These are phyloP conservation scores for Plestiodon gilberti DNA, from an alignment of 2,113 vertebrate species.

Conservation along the genomic window DNA sequence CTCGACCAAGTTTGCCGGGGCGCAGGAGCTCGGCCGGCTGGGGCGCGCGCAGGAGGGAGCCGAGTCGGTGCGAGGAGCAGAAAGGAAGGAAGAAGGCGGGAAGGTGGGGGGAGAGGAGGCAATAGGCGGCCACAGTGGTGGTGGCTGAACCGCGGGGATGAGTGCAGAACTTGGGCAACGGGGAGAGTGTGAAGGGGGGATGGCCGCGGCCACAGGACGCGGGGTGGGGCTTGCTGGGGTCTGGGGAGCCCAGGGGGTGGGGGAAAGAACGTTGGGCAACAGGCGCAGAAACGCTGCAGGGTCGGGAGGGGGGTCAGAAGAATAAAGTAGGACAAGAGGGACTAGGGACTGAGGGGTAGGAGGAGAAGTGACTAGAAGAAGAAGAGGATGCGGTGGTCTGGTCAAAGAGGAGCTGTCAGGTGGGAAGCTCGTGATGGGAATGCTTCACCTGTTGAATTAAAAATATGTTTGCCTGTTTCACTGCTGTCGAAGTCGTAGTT, in stretches of 20 bases:
- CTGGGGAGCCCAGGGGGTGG: background rate
- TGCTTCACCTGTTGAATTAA: background rate
- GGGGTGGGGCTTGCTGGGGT: background rate
- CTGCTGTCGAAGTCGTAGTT: background rate
- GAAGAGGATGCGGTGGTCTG: background rate
- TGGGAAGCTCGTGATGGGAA: background rate
- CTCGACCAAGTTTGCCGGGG: constrained; percentile 5
- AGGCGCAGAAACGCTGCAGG: no score
- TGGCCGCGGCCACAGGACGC: background rate
- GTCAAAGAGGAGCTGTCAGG: background rate
- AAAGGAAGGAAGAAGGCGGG: background rate
- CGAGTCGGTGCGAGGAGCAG: background rate
- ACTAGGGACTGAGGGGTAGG: background rate
- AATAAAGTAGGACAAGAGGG: background rate
- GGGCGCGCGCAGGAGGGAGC: background rate
- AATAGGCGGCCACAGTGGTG: background rate
- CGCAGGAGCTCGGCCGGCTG: constrained; percentile 11
- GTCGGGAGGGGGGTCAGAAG: background rate
- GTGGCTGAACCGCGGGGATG: background rate
- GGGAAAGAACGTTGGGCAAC: no score
- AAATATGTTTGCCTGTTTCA: no score
- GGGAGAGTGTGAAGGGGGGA: background rate
- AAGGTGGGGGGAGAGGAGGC: no score
- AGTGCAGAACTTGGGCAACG: background rate
- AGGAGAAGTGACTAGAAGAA: background rate